A percentile compares a stretch with the other conserved stretches of the same genome.
Evolutionary conservation across 1,140 invertebrate genomes (phyloP).

Genomic region (Drosophila albomicans): DNA sequence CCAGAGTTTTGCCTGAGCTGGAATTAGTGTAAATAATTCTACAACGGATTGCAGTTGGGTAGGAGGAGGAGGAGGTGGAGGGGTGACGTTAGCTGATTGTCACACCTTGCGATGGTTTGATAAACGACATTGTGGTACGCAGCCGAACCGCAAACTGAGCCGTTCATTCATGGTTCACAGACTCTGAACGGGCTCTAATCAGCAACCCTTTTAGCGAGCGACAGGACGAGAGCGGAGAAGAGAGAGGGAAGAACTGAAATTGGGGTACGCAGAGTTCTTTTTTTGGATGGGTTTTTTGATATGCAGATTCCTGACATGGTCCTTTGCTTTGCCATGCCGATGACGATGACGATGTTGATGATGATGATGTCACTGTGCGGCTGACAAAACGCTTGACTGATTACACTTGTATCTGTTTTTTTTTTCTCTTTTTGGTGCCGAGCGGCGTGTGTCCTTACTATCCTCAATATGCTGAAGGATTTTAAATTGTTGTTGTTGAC

Average conservation of each 20-base stretch:
- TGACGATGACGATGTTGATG: constrained; percentile 33
- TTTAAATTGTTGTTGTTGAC: constrained; percentile 78
- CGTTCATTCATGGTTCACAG: constrained; percentile 76
- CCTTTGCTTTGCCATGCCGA: constrained; percentile 15
- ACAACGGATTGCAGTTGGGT: constrained; percentile 47
- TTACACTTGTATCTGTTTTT: constrained; percentile 82
- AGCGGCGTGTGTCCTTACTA: constrained; percentile 42
- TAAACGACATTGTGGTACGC: constrained; percentile 58
- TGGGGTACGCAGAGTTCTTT: constrained; percentile 42
- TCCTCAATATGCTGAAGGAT: constrained; percentile 66
- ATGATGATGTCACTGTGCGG: constrained; percentile 71
- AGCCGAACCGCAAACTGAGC: constrained; percentile 50
- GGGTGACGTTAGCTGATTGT: constrained; percentile 24
- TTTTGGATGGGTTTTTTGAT: constrained; percentile 58
- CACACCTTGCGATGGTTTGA: constrained; percentile 74
- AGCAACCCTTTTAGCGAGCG: constrained; percentile 69
- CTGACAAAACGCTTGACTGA: constrained; percentile 84
- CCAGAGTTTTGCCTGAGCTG: constrained; percentile 31
- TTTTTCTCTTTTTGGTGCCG: constrained; percentile 9
- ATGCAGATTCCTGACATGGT: constrained; percentile 68
- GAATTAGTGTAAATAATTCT: constrained; percentile 75
- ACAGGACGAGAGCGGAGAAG: background rate
- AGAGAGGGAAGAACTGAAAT: constrained; percentile 32
- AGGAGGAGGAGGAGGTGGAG: background rate
- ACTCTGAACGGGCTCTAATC: constrained; percentile 67